Evolutionary conservation across 2,113 vertebrate species (phyloP).

Genomic region (Tichodroma muraria): DNA sequence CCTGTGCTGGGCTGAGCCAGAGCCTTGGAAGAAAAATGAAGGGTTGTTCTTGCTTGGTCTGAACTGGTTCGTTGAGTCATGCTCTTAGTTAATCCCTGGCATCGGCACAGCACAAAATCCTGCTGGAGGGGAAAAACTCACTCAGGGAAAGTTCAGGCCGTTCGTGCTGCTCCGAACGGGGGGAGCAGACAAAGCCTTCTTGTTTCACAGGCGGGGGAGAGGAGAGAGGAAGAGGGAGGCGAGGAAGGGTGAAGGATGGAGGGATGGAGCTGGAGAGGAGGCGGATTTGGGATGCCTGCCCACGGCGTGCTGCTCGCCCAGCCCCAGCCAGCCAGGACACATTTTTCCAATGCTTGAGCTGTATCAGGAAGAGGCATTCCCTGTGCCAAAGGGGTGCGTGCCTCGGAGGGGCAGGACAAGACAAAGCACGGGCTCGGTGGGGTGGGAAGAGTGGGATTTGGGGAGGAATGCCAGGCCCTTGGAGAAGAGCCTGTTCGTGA

Average conservation of each 20-base stretch:
- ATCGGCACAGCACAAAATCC: not conserved
- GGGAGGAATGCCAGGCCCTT: accelerated
- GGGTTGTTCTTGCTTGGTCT: slow-evolving; percentile 32
- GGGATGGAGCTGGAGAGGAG: not conserved
- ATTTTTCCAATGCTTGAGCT: not conserved
- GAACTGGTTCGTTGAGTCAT: slow-evolving; percentile 55
- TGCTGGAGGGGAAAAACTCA: slow-evolving; percentile 19
- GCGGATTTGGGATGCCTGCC: not conserved
- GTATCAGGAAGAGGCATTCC: not conserved
- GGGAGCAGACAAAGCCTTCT: not conserved
- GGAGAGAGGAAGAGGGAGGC: not conserved
- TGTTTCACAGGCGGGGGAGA: not conserved
- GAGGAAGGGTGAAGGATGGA: not conserved
- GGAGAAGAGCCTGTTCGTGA: accelerated
- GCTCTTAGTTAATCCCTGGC: slow-evolving; percentile 52
- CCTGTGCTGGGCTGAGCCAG: not conserved
- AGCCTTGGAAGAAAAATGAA: slow-evolving; percentile 9
- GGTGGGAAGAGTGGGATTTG: not conserved
- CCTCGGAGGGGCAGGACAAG: not conserved
- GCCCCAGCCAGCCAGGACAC: not conserved
- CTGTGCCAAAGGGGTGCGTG: not conserved
- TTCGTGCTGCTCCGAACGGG: not conserved
- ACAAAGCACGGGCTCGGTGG: accelerated
- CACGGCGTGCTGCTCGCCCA: not conserved
- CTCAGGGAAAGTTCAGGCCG: not conserved